Evolutionary conservation across 2,113 vertebrate species (phyloP).

Genomic region (Trichechus manatus): DNA sequence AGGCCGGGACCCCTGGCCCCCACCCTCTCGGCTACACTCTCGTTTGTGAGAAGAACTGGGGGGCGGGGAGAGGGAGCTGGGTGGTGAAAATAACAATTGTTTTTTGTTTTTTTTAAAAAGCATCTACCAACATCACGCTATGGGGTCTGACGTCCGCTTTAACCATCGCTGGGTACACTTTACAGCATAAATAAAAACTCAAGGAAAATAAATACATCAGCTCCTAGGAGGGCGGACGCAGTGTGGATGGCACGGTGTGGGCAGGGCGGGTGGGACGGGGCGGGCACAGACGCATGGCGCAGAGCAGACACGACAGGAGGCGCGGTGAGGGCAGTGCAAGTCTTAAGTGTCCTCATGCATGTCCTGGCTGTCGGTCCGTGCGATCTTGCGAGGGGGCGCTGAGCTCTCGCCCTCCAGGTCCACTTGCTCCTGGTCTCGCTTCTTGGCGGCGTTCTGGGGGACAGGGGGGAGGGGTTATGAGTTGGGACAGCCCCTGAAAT

Average conservation of each 20-base stretch:
- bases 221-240: conserved; percentile 86
- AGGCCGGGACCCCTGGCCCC: neutral
- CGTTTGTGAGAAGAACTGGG: neutral
- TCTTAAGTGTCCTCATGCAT: conserved; percentile 98
- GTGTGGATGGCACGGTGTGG: conserved; percentile 78
- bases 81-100: conserved; percentile 22
- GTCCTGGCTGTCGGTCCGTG: conserved; percentile 98
- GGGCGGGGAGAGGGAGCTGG: neutral
- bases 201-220: conserved; percentile 90
- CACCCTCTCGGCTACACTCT: neutral
- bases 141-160: conserved; percentile 72
- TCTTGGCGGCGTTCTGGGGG: conserved; percentile 94
- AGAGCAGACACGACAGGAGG: conserved; percentile 78
- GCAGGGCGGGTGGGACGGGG: neutral
- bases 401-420: conserved; percentile 94
- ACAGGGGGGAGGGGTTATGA: fast-evolving
- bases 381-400: conserved; percentile 96
- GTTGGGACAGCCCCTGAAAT: neutral
- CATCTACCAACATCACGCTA: conserved; percentile 80
- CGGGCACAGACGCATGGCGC: conserved; percentile 78
- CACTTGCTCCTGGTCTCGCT: conserved; percentile 94
- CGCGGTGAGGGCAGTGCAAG: conserved; percentile 62
- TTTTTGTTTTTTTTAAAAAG: conserved; percentile 66
- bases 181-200: conserved; percentile 89
- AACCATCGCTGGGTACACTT: conserved; percentile 70